Base-by-base conservation (phyloP, 2,113 vertebrate species). In the Shinisaurus crocodilurus region DNA sequence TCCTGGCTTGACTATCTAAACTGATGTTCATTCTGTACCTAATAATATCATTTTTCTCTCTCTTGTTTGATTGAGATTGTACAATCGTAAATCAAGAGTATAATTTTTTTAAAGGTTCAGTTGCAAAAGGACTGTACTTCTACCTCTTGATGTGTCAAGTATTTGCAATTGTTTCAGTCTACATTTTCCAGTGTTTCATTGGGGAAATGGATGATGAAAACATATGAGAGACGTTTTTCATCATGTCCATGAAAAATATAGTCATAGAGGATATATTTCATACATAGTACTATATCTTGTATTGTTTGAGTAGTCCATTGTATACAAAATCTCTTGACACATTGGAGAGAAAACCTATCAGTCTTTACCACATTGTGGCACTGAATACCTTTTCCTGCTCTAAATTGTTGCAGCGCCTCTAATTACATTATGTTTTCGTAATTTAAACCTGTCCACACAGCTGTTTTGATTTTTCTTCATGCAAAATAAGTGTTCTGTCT, bases 21-120 rank as follows among this genome's bases (percentile, higher is more conserved):
- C 0, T 65, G 48, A 34, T 0, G 0, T 27, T 88, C 0, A 0
- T 90, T 92, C 2, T 89, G 1, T 90, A 12, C 6, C 43, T 91
- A 50, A 87, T 91, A 29, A 89, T 69, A 69, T 75, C 29, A 32
- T 79, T 76, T 43, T 43, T 79, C 18, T 16, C 29, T 79, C 16
- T 67, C 48, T 43, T 74, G 40, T 86, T 63, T 63, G 60, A 63
- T 83, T 57, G 40, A 23, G n/a, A 45, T 50, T 63, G 80, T 60
- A 29, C 27, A 82, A 67, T 50, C 16, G 12, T 82, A 82, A 25
- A 37, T 57, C 16, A 45, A 5, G 34, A 69, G 12, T 82, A 20
- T 86, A 77, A 29, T 43, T 84, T 43, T 65, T 74, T 63, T 29
- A 93, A 40, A 16, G 7, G 63, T 83, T 86, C 67, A 88, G 18